Conservation (phyloP, 2,797 vertebrate species). For the Distichodus sexfasciatus region DNA sequence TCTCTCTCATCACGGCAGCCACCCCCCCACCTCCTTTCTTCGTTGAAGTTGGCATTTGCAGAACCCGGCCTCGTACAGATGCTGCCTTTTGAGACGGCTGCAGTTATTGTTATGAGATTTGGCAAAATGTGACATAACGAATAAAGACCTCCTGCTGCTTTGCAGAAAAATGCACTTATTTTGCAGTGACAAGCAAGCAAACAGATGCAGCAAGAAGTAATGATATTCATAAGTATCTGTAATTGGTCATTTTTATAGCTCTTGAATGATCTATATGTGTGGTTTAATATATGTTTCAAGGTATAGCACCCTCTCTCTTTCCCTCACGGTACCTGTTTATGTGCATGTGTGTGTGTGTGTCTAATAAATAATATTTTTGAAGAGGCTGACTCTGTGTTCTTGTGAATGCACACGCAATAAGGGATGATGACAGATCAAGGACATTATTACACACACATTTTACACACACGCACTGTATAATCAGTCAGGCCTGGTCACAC, state of each 20-base stretch:
- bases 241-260: too few species aligned
- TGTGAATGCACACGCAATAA: conserved; percentile 3
- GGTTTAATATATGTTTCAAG: not conserved
- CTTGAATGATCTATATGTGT: not conserved
- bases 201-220: not conserved
- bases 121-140: not conserved
- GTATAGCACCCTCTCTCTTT: too few species aligned
- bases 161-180: not conserved
- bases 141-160: not conserved
- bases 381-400: conserved; percentile 24
- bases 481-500: conserved; percentile 21
- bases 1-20: not conserved
- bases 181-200: too few species aligned
- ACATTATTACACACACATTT: conserved; percentile 24
- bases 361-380: conserved; percentile 11
- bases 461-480: conserved; percentile 12
- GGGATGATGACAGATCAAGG: conserved; percentile 41
- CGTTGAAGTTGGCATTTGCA: conserved; percentile 49
- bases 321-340: not conserved
- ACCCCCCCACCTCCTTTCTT: conserved; percentile 53
- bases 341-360: not conserved
- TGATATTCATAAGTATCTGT: too few species aligned
- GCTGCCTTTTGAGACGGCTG: conserved; percentile 17
- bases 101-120: not conserved
- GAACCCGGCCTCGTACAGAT: conserved; percentile 30